A percentile compares a stretch with the other conserved stretches of the same genome.
phyloP scores from a whole-genome alignment of 2,888 invertebrate genomes.

The Salticus scenicus region DNA sequence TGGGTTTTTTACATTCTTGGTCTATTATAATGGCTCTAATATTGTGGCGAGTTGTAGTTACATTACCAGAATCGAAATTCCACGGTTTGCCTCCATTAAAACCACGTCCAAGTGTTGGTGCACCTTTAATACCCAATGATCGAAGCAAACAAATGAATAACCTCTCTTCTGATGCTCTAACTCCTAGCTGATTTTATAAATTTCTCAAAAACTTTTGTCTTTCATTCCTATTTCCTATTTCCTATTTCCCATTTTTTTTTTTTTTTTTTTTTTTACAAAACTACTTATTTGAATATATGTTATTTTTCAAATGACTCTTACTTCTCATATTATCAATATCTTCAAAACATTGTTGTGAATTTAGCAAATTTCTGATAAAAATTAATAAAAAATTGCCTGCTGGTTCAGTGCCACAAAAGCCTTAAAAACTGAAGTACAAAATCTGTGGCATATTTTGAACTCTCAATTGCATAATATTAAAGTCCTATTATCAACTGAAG shows the following conservation, averaged over 20 bases:
- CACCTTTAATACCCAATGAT: conserved; percentile 40
- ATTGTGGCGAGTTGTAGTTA: conserved; percentile 65
- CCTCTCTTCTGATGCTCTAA: background rate
- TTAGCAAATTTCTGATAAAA: too few relatives aligned
- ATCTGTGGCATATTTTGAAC: too few relatives aligned
- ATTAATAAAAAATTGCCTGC: too few relatives aligned
- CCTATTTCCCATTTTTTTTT: too few relatives aligned
- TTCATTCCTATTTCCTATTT: background rate
- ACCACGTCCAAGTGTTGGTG: conserved; percentile 43
- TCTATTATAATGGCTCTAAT: conserved; percentile 64
- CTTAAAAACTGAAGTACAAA: too few relatives aligned
- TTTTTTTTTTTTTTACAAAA: too few relatives aligned
- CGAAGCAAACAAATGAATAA: background rate
- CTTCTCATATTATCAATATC: background rate
- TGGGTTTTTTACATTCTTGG: conserved; percentile 70
- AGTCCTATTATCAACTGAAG: too few relatives aligned
- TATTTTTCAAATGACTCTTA: background rate
- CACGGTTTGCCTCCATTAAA: conserved; percentile 15
- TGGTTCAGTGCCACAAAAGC: too few relatives aligned
- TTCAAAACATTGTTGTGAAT: background rate
- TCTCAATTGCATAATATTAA: too few relatives aligned
- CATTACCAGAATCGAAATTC: conserved; percentile 46
- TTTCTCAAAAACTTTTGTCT: background rate
- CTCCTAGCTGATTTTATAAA: conserved; percentile 43
- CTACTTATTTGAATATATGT: background rate